These are phyloP conservation scores for Ophion costatus DNA, from an alignment of 2,888 invertebrate species.

Conservation along the genomic window DNA sequence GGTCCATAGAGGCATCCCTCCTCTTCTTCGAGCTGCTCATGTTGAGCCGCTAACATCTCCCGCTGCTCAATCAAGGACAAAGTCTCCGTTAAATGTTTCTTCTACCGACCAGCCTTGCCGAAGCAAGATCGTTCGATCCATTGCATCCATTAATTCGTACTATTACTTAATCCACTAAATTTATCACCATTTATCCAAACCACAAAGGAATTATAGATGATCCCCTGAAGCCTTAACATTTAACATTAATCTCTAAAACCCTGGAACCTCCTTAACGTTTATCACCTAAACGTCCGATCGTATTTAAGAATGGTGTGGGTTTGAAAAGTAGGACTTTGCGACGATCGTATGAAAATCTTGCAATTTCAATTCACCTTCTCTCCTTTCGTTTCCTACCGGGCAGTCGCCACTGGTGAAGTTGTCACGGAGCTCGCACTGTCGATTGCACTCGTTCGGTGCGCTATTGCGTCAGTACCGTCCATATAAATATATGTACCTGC, in stretches of 20 bases:
- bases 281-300: neutral
- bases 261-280: neutral
- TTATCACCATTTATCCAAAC: too few species aligned
- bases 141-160: too few species aligned
- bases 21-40: too few species aligned
- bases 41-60: too few species aligned
- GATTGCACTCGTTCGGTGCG: constrained; percentile 52
- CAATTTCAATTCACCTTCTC: constrained; percentile 32
- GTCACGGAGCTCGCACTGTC: constrained; percentile 12
- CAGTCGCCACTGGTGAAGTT: neutral
- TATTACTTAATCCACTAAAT: too few species aligned
- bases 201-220: too few species aligned
- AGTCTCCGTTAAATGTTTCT: too few species aligned
- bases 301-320: constrained; percentile 1
- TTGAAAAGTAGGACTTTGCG: constrained; percentile 17
- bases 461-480: constrained; percentile 48
- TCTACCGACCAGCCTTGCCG: too few species aligned
- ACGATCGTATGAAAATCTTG: constrained; percentile 21
- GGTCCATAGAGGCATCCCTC: too few species aligned
- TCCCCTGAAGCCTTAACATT: too few species aligned
- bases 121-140: too few species aligned
- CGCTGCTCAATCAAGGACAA: too few species aligned
- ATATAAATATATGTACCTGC: constrained; percentile 8
- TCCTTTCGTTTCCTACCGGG: constrained; percentile 34
- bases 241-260: neutral